A percentile compares a stretch with the other conserved stretches of the same genome.
Conservation (phyloP, 2,797 vertebrate species). For the Poeciliopsis turneri region DNA sequence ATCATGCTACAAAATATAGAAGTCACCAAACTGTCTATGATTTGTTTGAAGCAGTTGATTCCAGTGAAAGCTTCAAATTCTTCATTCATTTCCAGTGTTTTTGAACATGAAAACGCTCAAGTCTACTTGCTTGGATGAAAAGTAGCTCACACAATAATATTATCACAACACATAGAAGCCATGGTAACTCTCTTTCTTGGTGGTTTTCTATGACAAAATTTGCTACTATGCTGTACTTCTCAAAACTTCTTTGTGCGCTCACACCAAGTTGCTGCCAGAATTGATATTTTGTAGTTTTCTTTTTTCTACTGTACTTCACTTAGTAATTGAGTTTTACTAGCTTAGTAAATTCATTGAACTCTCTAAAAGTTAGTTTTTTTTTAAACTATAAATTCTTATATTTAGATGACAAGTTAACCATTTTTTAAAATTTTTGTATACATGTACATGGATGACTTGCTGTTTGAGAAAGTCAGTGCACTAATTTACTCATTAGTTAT, state of each 20-base stretch:
- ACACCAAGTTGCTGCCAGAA: not conserved
- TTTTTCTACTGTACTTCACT: too few species aligned
- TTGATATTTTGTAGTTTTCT: not conserved
- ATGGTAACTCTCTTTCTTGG: not conserved
- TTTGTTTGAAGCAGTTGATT: not conserved
- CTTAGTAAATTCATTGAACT: too few species aligned
- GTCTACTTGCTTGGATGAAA: not conserved
- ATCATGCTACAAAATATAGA: not conserved
- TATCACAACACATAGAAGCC: not conserved
- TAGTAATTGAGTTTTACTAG: not conserved
- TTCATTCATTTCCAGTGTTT: not conserved
- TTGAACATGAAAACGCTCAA: not conserved
- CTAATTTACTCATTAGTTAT: too few species aligned
- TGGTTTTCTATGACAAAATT: not conserved
- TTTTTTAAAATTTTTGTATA: too few species aligned
- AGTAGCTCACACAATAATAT: not conserved
- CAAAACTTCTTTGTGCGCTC: not conserved
- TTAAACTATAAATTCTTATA: too few species aligned
- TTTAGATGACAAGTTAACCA: too few species aligned
- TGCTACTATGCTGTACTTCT: not conserved
- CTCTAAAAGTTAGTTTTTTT: too few species aligned
- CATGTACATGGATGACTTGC: too few species aligned
- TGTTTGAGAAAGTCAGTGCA: too few species aligned
- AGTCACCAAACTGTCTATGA: not conserved
- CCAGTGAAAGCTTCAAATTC: not conserved